phyloP scores from a whole-genome alignment of 2,797 vertebrate genomes.

The Pitangus sulphuratus region DNA sequence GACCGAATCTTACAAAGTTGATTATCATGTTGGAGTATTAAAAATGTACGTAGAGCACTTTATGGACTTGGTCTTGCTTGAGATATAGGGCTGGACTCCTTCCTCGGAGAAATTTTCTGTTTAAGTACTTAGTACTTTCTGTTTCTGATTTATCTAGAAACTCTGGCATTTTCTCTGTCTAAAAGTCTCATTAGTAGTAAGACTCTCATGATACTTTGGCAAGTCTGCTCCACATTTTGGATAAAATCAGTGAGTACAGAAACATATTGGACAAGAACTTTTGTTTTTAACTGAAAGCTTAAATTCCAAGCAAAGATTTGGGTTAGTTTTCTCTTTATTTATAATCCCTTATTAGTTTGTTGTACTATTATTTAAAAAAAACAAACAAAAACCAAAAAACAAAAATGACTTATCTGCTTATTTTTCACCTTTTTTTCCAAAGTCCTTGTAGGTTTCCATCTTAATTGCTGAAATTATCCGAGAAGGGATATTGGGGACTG shows the following conservation, averaged over 20 bases:
- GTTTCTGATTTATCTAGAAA: conserved; percentile 17
- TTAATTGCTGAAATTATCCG: neutral
- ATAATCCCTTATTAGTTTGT: neutral
- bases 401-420: neutral
- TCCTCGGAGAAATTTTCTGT: neutral
- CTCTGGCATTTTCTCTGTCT: neutral
- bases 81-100: neutral
- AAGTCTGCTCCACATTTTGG: neutral
- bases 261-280: neutral
- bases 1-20: neutral
- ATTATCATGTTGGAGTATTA: neutral
- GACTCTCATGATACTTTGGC: conserved; percentile 3
- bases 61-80: neutral
- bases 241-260: neutral
- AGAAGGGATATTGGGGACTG: neutral
- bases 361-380: neutral
- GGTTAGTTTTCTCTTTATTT: neutral
- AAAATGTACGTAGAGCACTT: neutral
- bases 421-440: neutral
- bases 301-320: neutral
- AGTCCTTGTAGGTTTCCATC: neutral
- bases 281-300: neutral
- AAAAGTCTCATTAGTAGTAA: conserved; percentile 33
- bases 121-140: neutral
- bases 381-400: too few relatives aligned